A percentile compares a stretch with the other conserved stretches of the same genome.
Evolutionary conservation across 2,888 invertebrate genomes (phyloP).

Genomic region (Drosophila testacea): DNA sequence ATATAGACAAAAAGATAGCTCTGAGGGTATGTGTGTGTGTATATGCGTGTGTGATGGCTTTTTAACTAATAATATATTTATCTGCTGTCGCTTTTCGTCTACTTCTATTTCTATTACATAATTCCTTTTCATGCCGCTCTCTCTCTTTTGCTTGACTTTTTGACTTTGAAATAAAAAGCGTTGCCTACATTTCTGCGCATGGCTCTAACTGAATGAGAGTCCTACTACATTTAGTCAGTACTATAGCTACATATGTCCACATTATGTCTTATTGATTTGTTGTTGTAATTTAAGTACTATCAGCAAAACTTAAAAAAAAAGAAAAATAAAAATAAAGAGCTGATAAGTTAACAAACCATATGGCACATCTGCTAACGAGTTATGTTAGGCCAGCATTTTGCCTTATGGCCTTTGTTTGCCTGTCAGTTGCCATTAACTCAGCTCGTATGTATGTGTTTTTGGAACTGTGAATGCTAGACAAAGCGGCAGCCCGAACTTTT

Average conservation of each 20-base stretch:
- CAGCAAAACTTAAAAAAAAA: neutral
- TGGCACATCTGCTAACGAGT: slow-evolving; percentile 63
- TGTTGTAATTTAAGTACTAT: slow-evolving; percentile 38
- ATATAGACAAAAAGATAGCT: slow-evolving; percentile 5
- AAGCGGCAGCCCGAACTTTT: slow-evolving; percentile 59
- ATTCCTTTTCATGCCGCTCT: slow-evolving; percentile 39
- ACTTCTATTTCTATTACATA: slow-evolving; percentile 66
- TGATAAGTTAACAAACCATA: slow-evolving; percentile 58
- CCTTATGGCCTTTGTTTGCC: slow-evolving; percentile 60
- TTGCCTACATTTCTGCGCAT: slow-evolving; percentile 71
- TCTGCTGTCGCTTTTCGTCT: slow-evolving; percentile 62
- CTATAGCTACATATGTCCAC: slow-evolving; percentile 37
- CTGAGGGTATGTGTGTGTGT: slow-evolving; percentile 13
- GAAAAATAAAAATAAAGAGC: slow-evolving; percentile 33
- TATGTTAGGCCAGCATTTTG: slow-evolving; percentile 40
- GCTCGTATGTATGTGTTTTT: slow-evolving; percentile 16
- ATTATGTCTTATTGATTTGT: slow-evolving; percentile 69
- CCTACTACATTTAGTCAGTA: slow-evolving; percentile 4
- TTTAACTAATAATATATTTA: slow-evolving; percentile 74
- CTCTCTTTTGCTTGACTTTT: slow-evolving; percentile 65
- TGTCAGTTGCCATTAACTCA: slow-evolving; percentile 66
- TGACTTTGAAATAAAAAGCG: slow-evolving; percentile 74
- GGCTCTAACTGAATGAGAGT: slow-evolving; percentile 48
- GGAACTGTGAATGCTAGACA: slow-evolving; percentile 33
- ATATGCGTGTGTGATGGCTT: slow-evolving; percentile 56